Base-by-base conservation (phyloP, 2,113 vertebrate species). In the Notarius lentiginosus region DNA sequence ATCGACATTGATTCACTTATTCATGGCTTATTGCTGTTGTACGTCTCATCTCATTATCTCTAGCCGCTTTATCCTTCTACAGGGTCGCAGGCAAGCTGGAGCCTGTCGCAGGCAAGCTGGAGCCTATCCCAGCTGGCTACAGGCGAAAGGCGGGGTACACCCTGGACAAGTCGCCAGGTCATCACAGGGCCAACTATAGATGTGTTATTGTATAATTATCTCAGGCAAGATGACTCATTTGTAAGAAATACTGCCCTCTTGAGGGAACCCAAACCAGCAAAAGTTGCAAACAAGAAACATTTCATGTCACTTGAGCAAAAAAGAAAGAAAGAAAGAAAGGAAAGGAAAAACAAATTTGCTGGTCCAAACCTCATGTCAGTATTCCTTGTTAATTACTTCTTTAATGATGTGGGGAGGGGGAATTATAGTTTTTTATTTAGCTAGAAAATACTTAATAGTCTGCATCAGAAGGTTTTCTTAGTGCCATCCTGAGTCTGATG, bases 201-300 rank as follows among this genome's bases (percentile, higher is more conserved):
- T 60, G 10, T 82, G 11, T 2, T 1, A 53, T 75, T 51, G 34
- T 47, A 82, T 87, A 76, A 83, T 83, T 41, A 83, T 20, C 20
- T 53, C 58, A 75, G 24, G 27, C 20, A 30, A 55, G 17, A 81
- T 53, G 73, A 70, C n/a, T 65, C 80, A 76, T 91, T 89, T 90
- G 91, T 90, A 92, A 41, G 92, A 93, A 95, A 95, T 92, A 93
- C 94, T 94, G 95, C 95, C 94, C 94, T 92, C 95, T 95, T 86
- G 91, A 94, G 95, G 94, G 86, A 87, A 91, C 72, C 86, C 24
- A 87, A 87, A 87, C 73, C 72, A 80, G 89, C 83, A 88, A 86
- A 87, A 9, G 53, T 34, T 55, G 72, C 51, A 41, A 80, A 75
- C 51, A 61, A 47, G 7, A 27, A 66, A n/a, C 47, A 68, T 30